phyloP scores from a whole-genome alignment of 2,113 vertebrate genomes.

The Carollia perspicillata region DNA sequence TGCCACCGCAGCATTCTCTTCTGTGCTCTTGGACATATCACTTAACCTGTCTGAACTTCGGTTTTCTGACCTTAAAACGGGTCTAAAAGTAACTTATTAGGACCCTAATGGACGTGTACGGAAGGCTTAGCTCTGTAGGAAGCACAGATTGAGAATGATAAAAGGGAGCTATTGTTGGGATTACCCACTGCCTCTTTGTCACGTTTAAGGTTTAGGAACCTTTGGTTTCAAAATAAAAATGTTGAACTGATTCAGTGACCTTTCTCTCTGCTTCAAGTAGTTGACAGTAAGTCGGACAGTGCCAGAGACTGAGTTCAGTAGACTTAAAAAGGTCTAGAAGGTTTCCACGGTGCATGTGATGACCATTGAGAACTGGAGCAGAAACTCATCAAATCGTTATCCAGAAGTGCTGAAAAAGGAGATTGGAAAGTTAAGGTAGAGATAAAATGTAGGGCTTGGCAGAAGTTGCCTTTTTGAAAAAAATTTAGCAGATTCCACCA shows the following conservation, averaged over 20 bases:
- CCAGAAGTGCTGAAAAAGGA: not conserved
- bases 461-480: not conserved
- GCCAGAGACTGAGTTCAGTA: not conserved
- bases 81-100: not conserved
- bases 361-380: not conserved
- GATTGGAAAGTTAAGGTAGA: not conserved
- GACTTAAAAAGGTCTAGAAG: not conserved
- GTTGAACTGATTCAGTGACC: not conserved
- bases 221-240: conserved; percentile 33
- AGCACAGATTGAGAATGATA: not conserved
- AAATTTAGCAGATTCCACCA: not conserved
- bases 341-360: not conserved
- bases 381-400: not conserved
- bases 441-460: not conserved
- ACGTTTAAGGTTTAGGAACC: not conserved
- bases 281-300: not conserved
- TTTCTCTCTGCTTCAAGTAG: not conserved
- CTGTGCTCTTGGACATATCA: not conserved
- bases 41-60: not conserved
- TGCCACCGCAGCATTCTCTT: not conserved
- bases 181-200: not conserved
- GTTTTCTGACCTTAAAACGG: not conserved
- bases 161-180: not conserved
- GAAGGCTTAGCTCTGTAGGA: not conserved
- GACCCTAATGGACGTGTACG: not conserved